These are phyloP conservation scores for Chrysolina oricalcia DNA, from an alignment of 2,888 invertebrate species.

Conservation along the genomic window DNA sequence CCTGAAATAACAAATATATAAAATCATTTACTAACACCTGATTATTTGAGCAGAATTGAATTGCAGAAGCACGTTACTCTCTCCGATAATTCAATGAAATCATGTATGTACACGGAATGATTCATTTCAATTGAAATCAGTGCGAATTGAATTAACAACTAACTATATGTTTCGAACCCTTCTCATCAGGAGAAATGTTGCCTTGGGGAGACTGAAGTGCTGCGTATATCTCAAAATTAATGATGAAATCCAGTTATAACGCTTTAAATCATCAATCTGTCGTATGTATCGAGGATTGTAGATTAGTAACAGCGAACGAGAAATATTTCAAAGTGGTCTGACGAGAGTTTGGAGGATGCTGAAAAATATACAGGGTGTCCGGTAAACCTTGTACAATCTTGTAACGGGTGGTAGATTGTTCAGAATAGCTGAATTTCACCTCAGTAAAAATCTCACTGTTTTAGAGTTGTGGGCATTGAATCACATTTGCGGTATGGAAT, in stretches of 20 bases:
- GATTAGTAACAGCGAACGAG: not conserved
- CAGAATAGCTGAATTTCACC: no score
- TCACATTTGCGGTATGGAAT: no score
- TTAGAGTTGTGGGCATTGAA: no score
- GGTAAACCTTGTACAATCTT: no score
- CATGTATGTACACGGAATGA: slow-evolving; percentile 49
- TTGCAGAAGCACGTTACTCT: slow-evolving; percentile 47
- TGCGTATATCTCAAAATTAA: slow-evolving; percentile 37
- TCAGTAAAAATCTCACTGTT: no score
- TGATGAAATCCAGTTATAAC: slow-evolving; percentile 34
- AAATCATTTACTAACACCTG: slow-evolving; percentile 45
- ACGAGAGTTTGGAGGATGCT: no score
- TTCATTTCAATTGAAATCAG: slow-evolving; percentile 54
- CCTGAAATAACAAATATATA: slow-evolving; percentile 37
- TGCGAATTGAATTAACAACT: slow-evolving; percentile 54
- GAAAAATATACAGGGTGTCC: no score
- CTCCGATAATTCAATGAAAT: slow-evolving; percentile 50
- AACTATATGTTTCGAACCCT: slow-evolving; percentile 43
- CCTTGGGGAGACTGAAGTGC: slow-evolving; percentile 32
- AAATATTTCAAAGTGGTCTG: no score
- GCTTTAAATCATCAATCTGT: slow-evolving; percentile 36
- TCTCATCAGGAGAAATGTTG: slow-evolving; percentile 39
- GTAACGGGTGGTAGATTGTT: no score
- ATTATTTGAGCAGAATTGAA: slow-evolving; percentile 49
- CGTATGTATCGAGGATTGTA: slow-evolving; percentile 11